Evolutionary conservation across 2,797 vertebrate species (phyloP).

Genomic region (Spea hammondii): DNA sequence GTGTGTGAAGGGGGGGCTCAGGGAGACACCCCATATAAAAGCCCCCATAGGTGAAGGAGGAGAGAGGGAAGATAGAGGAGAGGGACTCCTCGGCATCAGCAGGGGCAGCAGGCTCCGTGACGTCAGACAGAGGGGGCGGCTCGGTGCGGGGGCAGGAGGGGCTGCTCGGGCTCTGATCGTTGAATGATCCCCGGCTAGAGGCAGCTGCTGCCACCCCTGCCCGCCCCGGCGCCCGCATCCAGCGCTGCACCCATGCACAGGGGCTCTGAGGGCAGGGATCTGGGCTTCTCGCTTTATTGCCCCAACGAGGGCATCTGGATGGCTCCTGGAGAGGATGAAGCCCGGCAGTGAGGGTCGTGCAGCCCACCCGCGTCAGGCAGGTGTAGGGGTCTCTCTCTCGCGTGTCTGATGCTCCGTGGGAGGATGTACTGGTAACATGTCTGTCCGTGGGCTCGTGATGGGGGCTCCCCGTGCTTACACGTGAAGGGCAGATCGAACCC

Average conservation of each 20-base stretch:
- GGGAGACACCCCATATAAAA: not conserved
- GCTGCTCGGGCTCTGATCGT: slow-evolving; percentile 30
- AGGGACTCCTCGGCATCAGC: slow-evolving; percentile 6
- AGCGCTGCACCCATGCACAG: slow-evolving; percentile 14
- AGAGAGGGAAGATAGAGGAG: not conserved
- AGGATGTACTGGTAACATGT: slow-evolving; percentile 31
- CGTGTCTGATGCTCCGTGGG: not conserved
- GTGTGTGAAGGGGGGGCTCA: not conserved
- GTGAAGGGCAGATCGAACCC: slow-evolving; percentile 45
- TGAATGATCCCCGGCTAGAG: slow-evolving; percentile 19
- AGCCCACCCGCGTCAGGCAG: slow-evolving; percentile 18
- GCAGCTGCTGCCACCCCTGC: slow-evolving; percentile 17
- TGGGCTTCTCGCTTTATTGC: not conserved
- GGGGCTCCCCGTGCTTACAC: slow-evolving; percentile 31
- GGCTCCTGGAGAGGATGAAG: slow-evolving; percentile 43
- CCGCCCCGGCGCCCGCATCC: slow-evolving; percentile 4
- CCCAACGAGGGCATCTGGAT: slow-evolving; percentile 33
- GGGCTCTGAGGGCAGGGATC: slow-evolving; percentile 5
- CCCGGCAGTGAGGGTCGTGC: slow-evolving; percentile 1
- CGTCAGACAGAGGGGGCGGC: slow-evolving; percentile 43
- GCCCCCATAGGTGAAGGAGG: slow-evolving; percentile 7
- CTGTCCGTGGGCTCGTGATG: slow-evolving; percentile 28
- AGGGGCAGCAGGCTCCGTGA: slow-evolving; percentile 34
- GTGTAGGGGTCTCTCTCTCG: slow-evolving; percentile 1
- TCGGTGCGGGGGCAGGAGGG: slow-evolving; percentile 39